phyloP scores from a whole-genome alignment of 2,113 vertebrate species.

The Rhynchomys soricoides region DNA sequence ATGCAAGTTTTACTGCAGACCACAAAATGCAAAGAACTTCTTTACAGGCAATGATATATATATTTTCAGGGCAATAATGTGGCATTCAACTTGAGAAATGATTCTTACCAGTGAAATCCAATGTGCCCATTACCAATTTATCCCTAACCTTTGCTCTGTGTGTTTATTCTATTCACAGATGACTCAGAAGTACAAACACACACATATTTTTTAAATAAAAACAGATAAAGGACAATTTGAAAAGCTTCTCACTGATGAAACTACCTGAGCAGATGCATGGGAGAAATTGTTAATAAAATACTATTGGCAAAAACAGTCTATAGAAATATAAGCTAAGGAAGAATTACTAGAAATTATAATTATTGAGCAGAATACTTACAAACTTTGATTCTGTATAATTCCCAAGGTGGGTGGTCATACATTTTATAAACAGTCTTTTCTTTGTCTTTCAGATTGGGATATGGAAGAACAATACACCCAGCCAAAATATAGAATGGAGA shows the following conservation, averaged over 20 bases:
- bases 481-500: background rate
- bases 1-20: background rate
- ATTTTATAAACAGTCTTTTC: background rate
- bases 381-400: background rate
- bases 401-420: background rate
- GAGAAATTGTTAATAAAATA: background rate
- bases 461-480: background rate
- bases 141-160: background rate
- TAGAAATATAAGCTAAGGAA: background rate
- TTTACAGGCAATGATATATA: background rate
- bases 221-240: background rate
- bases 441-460: background rate
- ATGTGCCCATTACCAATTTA: background rate
- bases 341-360: background rate
- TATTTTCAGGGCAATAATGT: too few relatives aligned
- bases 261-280: background rate
- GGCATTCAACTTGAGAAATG: background rate
- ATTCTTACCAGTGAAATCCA: background rate
- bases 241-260: background rate
- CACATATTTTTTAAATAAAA: conserved; percentile 1
- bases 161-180: background rate
- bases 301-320: background rate
- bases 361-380: background rate
- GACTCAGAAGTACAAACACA: background rate
- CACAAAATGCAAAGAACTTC: background rate